Conservation (phyloP, 2,888 invertebrate genomes). For the Epistrophella euchroma region DNA sequence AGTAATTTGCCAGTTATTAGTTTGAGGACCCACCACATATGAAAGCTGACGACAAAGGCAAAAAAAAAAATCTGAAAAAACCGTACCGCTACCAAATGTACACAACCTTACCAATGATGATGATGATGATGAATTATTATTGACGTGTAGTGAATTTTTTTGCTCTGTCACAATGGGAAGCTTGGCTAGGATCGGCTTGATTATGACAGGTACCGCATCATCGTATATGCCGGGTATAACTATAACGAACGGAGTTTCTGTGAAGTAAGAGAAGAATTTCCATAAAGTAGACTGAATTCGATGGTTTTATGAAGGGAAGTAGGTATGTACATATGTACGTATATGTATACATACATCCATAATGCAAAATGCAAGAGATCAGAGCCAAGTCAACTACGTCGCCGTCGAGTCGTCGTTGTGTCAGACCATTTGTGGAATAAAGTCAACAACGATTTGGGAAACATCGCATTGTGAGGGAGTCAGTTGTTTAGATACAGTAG, state of each 20-base stretch:
- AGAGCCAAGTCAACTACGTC: background rate
- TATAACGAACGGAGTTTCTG: slow-evolving; percentile 1
- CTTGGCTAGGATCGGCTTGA: slow-evolving; percentile 2
- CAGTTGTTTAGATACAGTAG: background rate
- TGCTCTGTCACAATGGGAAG: background rate
- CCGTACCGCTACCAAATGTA: slow-evolving; percentile 28
- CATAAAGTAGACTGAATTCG: background rate
- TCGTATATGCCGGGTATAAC: background rate
- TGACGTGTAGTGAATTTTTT: slow-evolving; percentile 49
- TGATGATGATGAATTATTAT: slow-evolving; percentile 73
- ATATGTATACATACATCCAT: no score
- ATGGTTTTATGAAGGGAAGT: background rate
- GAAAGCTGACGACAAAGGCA: slow-evolving; percentile 13
- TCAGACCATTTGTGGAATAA: background rate
- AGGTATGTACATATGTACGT: background rate
- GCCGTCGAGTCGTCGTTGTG: background rate
- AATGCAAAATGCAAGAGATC: slow-evolving; percentile 16
- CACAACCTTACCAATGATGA: slow-evolving; percentile 43
- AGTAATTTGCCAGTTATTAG: slow-evolving; percentile 51
- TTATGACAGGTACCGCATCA: slow-evolving; percentile 42
- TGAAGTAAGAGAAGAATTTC: background rate
- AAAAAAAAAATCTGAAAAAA: background rate
- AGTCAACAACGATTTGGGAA: background rate
- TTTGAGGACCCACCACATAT: slow-evolving; percentile 35
- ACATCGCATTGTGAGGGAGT: background rate